Evolutionary conservation across 2,888 invertebrate species (phyloP), one percentile per base, ranked within the genome.

Genomic region (Lordiphosa andalusiaca): DNA sequence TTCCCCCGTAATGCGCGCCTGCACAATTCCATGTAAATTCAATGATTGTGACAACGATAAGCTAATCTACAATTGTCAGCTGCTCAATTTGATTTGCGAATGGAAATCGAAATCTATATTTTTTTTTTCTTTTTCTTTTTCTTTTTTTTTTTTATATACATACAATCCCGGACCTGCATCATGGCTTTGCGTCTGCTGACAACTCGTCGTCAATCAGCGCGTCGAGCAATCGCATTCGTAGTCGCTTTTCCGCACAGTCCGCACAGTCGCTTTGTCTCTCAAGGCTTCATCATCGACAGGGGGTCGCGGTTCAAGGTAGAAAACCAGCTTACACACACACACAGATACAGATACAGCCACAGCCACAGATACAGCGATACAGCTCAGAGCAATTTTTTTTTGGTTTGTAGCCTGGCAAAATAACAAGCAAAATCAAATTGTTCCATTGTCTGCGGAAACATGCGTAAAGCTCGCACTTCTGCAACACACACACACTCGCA

Each of bases 371-470:
- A 57, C 35, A 48, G n/a, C 25, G 25, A 48, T 30, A 46, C 48
- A 52, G 60, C 71, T 70, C 65, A 53, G 47, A 55, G 60, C 40
- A 37, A 49, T 38, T 38, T 38, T 49, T 49, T 49, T n/a, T 48
- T 16, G 30, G 19, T 12, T 60, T 67, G 54, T 67, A 63, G 61
- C 49, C 58, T 54, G 59, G 51, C 61, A 62, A 67, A 69, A 72
- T 69, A 71, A 69, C 67, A 72, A 69, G 69, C 73, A 67, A 67
- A 67, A 67, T 73, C 56, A 67, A 72, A 72, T 72, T 70, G 63
- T 63, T 72, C 53, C 67, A 53, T 55, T 71, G 67, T 51, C 50
- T 53, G 54, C 33, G 30, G 41, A 48, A 38, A 60, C 47, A 48
- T 40, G 48, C 38, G 33, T 39, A 21, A 19, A 49, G n/a, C 46